Conservation (phyloP, 2,888 invertebrate species). For the Ischnura elegans region DNA sequence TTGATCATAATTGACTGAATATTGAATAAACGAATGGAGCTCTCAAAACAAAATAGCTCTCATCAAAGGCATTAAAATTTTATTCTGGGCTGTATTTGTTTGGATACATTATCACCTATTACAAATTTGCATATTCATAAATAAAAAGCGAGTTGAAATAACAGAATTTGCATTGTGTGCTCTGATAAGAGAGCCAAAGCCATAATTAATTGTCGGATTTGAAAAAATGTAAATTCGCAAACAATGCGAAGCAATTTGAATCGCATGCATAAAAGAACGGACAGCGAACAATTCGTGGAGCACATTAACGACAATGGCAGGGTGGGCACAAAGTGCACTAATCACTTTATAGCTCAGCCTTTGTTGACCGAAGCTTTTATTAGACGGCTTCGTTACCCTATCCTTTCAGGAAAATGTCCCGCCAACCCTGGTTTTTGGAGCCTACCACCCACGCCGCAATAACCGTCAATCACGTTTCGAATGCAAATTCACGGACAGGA, state of each 20-base stretch:
- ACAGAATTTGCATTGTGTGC: background rate
- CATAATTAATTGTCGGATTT: background rate
- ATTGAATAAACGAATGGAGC: background rate
- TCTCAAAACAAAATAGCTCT: background rate
- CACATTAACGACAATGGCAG: constrained; percentile 3
- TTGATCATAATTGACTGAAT: background rate
- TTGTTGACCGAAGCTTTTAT: constrained; percentile 45
- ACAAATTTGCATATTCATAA: background rate
- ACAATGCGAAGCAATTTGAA: constrained; percentile 1
- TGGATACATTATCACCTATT: background rate
- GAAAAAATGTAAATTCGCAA: background rate
- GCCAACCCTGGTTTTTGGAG: background rate
- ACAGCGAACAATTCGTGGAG: background rate
- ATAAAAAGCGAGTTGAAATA: background rate
- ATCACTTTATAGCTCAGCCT: constrained; percentile 39
- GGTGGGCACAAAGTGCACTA: background rate
- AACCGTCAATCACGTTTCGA: constrained; percentile 55
- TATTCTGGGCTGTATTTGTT: background rate
- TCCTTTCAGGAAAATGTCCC: background rate
- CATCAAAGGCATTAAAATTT: background rate
- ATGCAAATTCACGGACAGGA: background rate
- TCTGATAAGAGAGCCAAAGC: background rate
- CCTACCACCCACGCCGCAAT: background rate
- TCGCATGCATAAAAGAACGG: constrained; percentile 22
- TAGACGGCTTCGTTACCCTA: background rate